Conservation (phyloP, 2,888 invertebrate genomes). For the Drosophila setosimentum region DNA sequence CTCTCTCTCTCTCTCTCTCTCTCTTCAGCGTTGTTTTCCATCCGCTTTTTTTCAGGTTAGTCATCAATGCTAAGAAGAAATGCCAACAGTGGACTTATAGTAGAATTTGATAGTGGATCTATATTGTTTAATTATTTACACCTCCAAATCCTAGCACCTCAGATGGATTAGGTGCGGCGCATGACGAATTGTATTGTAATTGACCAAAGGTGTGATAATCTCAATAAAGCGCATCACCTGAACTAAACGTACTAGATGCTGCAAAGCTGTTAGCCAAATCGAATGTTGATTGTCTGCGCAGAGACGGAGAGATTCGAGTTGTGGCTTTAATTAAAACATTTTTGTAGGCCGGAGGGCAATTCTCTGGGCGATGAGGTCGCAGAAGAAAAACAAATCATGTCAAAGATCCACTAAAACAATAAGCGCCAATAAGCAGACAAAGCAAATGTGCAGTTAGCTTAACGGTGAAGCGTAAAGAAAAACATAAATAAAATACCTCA, state of each 20-base stretch:
- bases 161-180: neutral
- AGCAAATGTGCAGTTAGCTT: conserved; percentile 80
- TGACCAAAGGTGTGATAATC: conserved; percentile 27
- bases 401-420: conserved; percentile 73
- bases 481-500: conserved; percentile 68
- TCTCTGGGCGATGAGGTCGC: conserved; percentile 10
- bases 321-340: conserved; percentile 62
- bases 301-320: neutral
- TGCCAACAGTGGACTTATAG: neutral
- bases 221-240: conserved; percentile 15
- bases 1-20: neutral
- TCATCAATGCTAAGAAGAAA: neutral
- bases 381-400: conserved; percentile 70
- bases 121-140: conserved; percentile 23
- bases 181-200: neutral
- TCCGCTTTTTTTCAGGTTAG: neutral
- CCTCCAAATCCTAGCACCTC: neutral
- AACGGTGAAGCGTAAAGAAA: conserved; percentile 78
- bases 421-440: conserved; percentile 75
- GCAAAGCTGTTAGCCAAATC: conserved; percentile 34
- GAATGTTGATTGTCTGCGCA: conserved; percentile 20
- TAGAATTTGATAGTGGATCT: neutral
- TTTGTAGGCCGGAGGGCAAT: neutral
- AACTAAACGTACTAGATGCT: conserved; percentile 13
- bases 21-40: neutral